Percentiles rank a stretch among this genome's conserved stretches.
Evolutionary conservation across 1,140 invertebrate species (phyloP).

Genomic region (Magallana ariakensis): DNA sequence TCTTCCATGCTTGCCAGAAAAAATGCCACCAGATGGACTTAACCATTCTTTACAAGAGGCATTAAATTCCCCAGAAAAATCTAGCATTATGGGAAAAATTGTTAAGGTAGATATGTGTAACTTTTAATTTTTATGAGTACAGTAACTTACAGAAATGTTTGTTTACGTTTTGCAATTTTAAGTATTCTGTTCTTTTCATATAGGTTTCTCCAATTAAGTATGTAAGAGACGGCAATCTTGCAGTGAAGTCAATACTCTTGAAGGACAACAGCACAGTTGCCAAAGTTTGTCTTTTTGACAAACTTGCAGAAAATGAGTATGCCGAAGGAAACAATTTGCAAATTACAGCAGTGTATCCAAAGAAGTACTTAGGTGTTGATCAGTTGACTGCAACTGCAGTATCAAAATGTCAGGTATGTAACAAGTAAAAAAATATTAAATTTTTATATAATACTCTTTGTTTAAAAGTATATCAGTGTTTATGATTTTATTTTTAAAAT

Average conservation of each 20-base stretch:
- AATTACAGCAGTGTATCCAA: slow-evolving; percentile 14
- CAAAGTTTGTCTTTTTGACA: slow-evolving; percentile 37
- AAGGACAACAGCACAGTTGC: slow-evolving; percentile 35
- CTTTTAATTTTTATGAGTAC: too few species aligned
- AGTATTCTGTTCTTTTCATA: not conserved
- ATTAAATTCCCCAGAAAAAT: too few species aligned
- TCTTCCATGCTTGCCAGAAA: too few species aligned
- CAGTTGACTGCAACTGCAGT: slow-evolving; percentile 23
- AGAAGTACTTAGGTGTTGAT: not conserved
- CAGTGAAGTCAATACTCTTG: not conserved
- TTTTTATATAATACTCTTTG: not conserved
- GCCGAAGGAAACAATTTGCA: slow-evolving; percentile 4
- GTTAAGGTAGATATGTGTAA: too few species aligned
- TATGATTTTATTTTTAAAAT: not conserved
- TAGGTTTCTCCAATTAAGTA: slow-evolving; percentile 10
- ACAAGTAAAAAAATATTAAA: not conserved
- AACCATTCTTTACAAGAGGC: too few species aligned
- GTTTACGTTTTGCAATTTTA: too few species aligned
- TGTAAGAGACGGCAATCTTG: not conserved
- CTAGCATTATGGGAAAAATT: too few species aligned
- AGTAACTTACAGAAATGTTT: too few species aligned
- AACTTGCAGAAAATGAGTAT: not conserved
- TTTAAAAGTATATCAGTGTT: not conserved
- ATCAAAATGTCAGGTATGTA: slow-evolving; percentile 39
- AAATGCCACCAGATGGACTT: too few species aligned